These are phyloP conservation scores for Haliclona indistincta DNA, from an alignment of 37 sponge, comb jelly and placozoan species.

Conservation along the genomic window DNA sequence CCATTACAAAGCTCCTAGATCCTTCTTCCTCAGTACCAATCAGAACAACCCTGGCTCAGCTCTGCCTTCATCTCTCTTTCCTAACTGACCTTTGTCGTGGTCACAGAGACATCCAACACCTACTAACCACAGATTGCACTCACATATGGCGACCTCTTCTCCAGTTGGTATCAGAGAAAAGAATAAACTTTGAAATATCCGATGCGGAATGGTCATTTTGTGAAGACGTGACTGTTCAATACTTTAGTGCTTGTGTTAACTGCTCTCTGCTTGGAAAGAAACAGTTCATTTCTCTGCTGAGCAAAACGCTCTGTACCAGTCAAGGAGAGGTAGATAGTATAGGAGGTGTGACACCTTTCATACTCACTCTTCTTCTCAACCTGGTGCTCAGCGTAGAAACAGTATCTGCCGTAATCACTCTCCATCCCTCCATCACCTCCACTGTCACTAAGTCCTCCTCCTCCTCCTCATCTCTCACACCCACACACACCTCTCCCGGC, in stretches of 20 bases:
- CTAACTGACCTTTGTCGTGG: constrained; percentile 47
- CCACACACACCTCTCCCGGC: constrained; percentile 28
- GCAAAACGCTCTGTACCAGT: constrained; percentile 12
- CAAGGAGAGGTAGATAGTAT: not conserved
- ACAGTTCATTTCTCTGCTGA: constrained; percentile 37
- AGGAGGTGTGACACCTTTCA: constrained; percentile 44
- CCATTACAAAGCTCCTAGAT: not conserved
- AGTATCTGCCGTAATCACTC: constrained; percentile 40
- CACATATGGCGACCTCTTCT: not conserved
- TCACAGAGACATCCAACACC: constrained; percentile 36
- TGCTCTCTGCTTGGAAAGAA: constrained; percentile 33
- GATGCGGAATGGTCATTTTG: constrained; percentile 19
- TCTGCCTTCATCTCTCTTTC: no score
- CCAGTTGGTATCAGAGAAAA: no score
- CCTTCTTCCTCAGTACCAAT: not conserved
- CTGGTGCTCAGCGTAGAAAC: constrained; percentile 53
- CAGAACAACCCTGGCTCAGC: not conserved
- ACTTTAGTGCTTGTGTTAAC: constrained; percentile 41
- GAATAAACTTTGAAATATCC: not conserved
- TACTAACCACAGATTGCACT: not conserved
- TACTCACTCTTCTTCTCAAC: constrained; percentile 47
- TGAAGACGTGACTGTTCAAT: constrained; percentile 51
- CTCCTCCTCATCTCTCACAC: constrained; percentile 37
- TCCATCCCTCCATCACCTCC: not conserved
- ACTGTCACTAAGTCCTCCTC: not conserved